Evolutionary conservation across 2,113 vertebrate genomes (phyloP), one percentile per base, ranked within the genome.

Genomic region (Lophotis ruficrista): DNA sequence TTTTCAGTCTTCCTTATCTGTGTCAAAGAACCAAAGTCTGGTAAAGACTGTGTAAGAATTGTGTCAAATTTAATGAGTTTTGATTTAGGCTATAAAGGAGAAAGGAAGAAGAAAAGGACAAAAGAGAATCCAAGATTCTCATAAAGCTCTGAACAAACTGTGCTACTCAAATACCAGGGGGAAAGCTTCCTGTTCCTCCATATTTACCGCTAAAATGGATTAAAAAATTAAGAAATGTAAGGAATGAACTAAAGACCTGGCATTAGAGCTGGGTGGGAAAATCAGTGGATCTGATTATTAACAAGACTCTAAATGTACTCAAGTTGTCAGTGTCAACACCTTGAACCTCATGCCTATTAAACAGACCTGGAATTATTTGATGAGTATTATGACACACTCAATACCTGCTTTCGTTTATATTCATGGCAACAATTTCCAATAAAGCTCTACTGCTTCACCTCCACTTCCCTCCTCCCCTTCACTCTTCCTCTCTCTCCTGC

Each of bases 391-490:
- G 90, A 95, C 68, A 93, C 94, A 96, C 88, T 96, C 94, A 96
- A 90, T 89, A 64, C 24, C 72, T 80, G 65, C 87, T 93, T 96
- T 96, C 53, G 66, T 96, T 94, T 96, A 78, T 60, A 92, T 94
- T 85, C 96, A 94, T 80, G 83, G 64, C 69, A 97, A 94, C 8
- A 93, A 97, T 94, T 97, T 97, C 94, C 96, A 96, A 92, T 96
- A 96, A 94, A 92, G 65, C 89, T 82, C 50, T 89, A 56, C 41
- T 79, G 60, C 75, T 94, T 93, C 84, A 89, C 83, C 69, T 94
- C 78, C 50, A 56, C 69, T 82, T 78, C 68, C 83, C 76, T 87
- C 77, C 83, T 82, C 83, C 90, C 65, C 16, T 94, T 90, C 70
- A 38, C 45, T 87, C 65, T 82, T 85, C 61, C n/a, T 70, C 56